A percentile compares a stretch with the other conserved stretches of the same genome.
phyloP scores from a whole-genome alignment of 2,113 vertebrate genomes.

The Camelus dromedarius region DNA sequence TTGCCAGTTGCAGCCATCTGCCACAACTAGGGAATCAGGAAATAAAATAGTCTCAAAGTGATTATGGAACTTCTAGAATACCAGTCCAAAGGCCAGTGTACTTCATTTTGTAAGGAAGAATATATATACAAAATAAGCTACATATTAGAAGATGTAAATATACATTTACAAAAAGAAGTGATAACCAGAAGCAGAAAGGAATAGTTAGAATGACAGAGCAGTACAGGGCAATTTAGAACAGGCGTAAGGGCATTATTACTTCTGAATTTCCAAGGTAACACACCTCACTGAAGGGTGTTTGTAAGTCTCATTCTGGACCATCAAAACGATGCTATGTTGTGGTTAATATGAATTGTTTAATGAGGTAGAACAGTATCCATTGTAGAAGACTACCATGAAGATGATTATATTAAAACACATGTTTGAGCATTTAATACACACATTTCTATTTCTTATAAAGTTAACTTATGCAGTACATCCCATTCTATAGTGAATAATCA shows the following conservation, averaged over 20 bases:
- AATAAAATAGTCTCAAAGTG: not conserved
- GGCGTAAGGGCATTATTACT: not conserved
- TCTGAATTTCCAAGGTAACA: not conserved
- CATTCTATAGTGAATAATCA: not conserved
- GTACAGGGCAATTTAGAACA: not conserved
- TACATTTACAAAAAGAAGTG: not conserved
- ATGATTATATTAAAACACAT: not conserved
- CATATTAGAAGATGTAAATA: not conserved
- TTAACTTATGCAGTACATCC: not conserved
- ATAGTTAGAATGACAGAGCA: not conserved
- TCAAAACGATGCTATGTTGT: not conserved
- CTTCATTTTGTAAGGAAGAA: slow-evolving; percentile 4
- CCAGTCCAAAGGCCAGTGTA: not conserved
- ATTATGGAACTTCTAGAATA: not conserved
- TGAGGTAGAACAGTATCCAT: not conserved
- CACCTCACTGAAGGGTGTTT: not conserved
- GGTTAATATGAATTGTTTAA: not conserved
- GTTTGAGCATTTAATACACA: slow-evolving; percentile 31
- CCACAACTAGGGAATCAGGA: not conserved
- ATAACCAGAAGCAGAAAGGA: not conserved
- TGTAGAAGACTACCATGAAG: not conserved
- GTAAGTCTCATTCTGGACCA: not conserved
- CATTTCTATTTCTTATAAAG: not conserved
- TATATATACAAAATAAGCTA: not conserved
- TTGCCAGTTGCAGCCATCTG: not conserved